These are phyloP conservation scores for Poliocrania exsul DNA, from an alignment of 2,797 vertebrate species.

Conservation along the genomic window DNA sequence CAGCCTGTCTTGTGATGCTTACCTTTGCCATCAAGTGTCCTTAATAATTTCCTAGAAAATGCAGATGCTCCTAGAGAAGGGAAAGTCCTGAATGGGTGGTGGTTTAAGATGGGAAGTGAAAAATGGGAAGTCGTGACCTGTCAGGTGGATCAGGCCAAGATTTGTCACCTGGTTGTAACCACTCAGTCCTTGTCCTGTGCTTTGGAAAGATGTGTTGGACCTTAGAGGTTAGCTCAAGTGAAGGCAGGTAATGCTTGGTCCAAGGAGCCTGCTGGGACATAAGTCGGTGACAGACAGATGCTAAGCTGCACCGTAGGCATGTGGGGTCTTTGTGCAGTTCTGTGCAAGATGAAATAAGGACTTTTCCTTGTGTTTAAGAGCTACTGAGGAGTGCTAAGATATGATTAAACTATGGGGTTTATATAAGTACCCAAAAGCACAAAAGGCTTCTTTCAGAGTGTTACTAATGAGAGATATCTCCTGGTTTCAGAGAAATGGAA, in stretches of 20 bases:
- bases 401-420: neutral
- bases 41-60: neutral
- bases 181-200: neutral
- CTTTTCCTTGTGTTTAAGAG: neutral
- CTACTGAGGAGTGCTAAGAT: neutral
- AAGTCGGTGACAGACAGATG: neutral
- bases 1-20: neutral
- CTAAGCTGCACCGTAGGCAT: fast-evolving
- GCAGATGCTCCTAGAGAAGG: neutral
- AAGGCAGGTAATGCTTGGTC: neutral
- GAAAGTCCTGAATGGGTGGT: neutral
- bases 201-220: neutral
- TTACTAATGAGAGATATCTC: neutral
- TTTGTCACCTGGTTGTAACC: neutral
- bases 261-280: neutral
- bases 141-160: neutral
- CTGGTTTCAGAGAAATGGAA: neutral
- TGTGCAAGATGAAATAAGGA: neutral
- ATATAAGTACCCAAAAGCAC: neutral
- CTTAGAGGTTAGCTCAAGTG: neutral
- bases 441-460: neutral
- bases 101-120: neutral
- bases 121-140: neutral
- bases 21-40: neutral
- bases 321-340: neutral